Percentiles rank a stretch among this genome's conserved stretches.
These are phyloP conservation scores for Lamellibrachia columna DNA, from an alignment of 2,888 invertebrate genomes.

Conservation along the genomic window DNA sequence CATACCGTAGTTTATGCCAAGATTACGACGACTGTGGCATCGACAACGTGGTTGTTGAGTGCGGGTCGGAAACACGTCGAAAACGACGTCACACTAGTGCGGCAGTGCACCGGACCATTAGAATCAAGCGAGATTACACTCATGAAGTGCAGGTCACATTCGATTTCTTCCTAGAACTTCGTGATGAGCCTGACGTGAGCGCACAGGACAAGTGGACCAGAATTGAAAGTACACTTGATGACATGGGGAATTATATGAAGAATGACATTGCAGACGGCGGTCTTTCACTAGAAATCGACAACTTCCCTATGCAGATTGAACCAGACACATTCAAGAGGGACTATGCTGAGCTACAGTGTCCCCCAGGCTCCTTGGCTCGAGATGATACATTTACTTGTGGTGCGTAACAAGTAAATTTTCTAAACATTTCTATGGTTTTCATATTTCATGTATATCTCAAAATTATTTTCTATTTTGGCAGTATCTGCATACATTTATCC, in stretches of 20 bases:
- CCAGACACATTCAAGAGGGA: neutral
- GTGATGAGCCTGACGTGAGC: neutral
- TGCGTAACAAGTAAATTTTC: neutral
- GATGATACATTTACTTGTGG: neutral
- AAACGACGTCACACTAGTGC: neutral
- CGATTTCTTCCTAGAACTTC: constrained; percentile 6
- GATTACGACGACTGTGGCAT: neutral
- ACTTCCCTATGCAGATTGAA: neutral
- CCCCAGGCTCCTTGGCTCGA: neutral
- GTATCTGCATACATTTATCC: neutral
- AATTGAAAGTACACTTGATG: neutral
- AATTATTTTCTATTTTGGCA: neutral
- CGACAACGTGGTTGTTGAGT: constrained; percentile 16
- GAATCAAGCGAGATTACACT: neutral
- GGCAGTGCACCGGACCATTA: neutral
- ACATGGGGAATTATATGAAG: neutral
- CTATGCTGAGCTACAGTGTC: neutral
- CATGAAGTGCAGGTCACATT: neutral
- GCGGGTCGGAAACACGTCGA: neutral
- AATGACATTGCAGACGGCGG: neutral
- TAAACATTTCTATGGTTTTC: neutral
- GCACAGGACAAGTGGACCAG: neutral
- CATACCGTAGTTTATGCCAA: neutral
- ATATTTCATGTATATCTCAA: neutral
- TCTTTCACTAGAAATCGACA: neutral